Conservation (phyloP, 2,113 vertebrate genomes). For the Oncorhynchus tshawytscha region DNA sequence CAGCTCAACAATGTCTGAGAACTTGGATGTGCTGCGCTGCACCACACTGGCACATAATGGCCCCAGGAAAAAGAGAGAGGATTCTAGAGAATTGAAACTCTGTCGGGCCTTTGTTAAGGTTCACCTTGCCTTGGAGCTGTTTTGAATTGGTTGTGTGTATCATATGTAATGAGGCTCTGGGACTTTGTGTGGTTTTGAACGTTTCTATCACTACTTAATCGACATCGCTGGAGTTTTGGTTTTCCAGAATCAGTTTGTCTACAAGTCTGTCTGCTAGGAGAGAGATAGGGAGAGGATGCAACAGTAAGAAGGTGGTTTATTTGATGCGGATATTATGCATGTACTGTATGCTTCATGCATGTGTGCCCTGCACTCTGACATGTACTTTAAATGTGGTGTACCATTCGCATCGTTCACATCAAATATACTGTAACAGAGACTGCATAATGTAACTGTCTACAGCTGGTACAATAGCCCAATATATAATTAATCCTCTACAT, state of each 20-base stretch:
- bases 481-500: too few relatives aligned
- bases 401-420: too few relatives aligned
- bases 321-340: not conserved
- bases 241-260: not conserved
- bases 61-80: not conserved
- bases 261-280: not conserved
- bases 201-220: not conserved
- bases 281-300: not conserved
- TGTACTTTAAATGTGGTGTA: too few relatives aligned
- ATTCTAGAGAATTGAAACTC: not conserved
- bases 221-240: not conserved
- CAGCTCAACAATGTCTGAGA: not conserved
- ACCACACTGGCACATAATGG: not conserved
- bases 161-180: not conserved
- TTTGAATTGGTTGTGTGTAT: not conserved
- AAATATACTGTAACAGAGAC: too few relatives aligned
- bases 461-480: too few relatives aligned
- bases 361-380: too few relatives aligned
- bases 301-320: not conserved
- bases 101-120: not conserved
- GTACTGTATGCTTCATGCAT: too few relatives aligned
- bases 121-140: not conserved
- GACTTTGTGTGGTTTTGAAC: not conserved
- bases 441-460: too few relatives aligned
- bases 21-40: not conserved